phyloP scores from a whole-genome alignment of 2,888 invertebrate species.

The Tuta absoluta region DNA sequence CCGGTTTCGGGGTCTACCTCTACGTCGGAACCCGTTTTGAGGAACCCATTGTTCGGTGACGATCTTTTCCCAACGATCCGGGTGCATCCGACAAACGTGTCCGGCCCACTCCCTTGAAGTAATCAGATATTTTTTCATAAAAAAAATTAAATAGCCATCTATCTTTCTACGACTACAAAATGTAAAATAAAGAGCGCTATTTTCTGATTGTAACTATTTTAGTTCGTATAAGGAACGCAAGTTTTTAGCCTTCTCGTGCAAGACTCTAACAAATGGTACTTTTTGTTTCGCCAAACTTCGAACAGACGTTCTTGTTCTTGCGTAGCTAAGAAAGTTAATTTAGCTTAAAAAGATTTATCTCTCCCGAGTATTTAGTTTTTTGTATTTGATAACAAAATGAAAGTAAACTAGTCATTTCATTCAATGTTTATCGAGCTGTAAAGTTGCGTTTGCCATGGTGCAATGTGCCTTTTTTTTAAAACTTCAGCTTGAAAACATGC shows the following conservation, averaged over 20 bases:
- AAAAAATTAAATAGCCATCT: background rate
- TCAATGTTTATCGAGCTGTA: too few species aligned
- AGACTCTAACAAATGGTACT: background rate
- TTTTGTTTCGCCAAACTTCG: conserved; percentile 14
- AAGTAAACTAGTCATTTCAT: background rate
- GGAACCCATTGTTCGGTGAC: too few species aligned
- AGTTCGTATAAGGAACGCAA: background rate
- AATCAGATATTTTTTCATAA: too few species aligned
- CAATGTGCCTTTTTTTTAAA: too few species aligned
- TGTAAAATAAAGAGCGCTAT: background rate
- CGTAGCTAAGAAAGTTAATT: conserved; percentile 2
- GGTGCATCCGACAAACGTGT: too few species aligned
- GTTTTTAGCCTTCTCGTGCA: background rate
- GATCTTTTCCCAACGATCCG: too few species aligned
- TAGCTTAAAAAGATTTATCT: background rate
- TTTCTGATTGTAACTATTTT: background rate
- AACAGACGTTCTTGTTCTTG: conserved; percentile 7
- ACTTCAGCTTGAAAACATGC: too few species aligned
- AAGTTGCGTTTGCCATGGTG: too few species aligned
- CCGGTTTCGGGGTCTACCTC: too few species aligned
- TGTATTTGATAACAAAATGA: background rate
- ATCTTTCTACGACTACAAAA: background rate
- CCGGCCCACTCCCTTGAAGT: too few species aligned
- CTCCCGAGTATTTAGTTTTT: background rate
- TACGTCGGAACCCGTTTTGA: too few species aligned